Conservation (phyloP, 2,888 invertebrate species). For the Mayetiola destructor region DNA sequence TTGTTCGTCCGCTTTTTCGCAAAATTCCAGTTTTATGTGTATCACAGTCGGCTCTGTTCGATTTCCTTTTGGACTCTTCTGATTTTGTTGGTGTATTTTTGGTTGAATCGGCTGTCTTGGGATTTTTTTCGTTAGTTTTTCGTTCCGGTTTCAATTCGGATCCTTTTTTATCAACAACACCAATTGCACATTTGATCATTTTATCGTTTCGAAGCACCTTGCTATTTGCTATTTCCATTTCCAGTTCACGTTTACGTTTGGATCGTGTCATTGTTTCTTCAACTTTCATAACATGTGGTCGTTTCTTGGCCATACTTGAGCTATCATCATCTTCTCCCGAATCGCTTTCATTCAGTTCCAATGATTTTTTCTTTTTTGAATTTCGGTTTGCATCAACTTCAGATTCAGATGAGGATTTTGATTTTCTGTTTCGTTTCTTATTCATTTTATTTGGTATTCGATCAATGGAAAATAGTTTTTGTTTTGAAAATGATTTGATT, state of each 20-base stretch:
- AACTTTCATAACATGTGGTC: background rate
- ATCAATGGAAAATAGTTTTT: too few species aligned
- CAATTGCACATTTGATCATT: constrained; percentile 8
- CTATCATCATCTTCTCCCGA: background rate
- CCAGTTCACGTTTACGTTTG: constrained; percentile 30
- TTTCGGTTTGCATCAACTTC: constrained; percentile 4
- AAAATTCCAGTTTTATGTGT: background rate
- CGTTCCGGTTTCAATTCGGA: constrained; percentile 4
- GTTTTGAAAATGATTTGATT: too few species aligned
- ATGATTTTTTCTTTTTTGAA: background rate
- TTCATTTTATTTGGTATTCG: too few species aligned
- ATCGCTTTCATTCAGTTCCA: background rate
- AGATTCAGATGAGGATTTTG: constrained; percentile 10
- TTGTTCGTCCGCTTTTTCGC: background rate
- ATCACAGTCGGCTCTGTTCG: background rate
- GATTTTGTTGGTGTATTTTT: background rate
- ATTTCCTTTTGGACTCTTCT: background rate
- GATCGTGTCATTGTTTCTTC: constrained; percentile 35
- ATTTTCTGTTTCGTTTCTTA: constrained; percentile 16
- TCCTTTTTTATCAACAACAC: background rate
- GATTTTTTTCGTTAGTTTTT: background rate
- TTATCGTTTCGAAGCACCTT: constrained; percentile 29
- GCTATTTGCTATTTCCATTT: constrained; percentile 31
- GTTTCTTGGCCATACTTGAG: background rate
- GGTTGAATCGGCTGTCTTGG: background rate